Conservation (phyloP, 1,140 invertebrate genomes). For the Cephus cinctus region DNA sequence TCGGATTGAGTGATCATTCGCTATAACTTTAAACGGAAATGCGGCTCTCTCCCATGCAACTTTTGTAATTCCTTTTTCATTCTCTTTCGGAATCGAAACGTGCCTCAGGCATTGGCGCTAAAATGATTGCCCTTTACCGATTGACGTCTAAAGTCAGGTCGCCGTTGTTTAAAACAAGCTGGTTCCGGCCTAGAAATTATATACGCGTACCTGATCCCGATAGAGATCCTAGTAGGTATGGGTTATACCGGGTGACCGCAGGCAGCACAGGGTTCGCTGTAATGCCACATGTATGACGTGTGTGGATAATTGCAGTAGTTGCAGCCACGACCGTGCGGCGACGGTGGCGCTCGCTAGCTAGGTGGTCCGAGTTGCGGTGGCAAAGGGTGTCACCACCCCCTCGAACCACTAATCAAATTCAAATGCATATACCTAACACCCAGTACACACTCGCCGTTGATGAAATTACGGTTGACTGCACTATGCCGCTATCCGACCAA, state of each 20-base stretch:
- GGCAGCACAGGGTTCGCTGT: constrained; percentile 31
- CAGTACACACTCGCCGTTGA: constrained; percentile 32
- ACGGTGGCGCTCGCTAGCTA: constrained; percentile 21
- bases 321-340: constrained; percentile 38
- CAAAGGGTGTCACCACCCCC: constrained; percentile 48
- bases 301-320: constrained; percentile 52
- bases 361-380: constrained; percentile 43
- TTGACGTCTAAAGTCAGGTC: too few relatives aligned
- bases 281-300: constrained; percentile 45
- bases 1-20: constrained; percentile 44
- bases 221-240: too few relatives aligned
- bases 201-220: too few relatives aligned
- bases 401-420: constrained; percentile 50
- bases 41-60: too few relatives aligned
- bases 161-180: too few relatives aligned
- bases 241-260: too few relatives aligned
- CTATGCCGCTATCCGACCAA: constrained; percentile 18
- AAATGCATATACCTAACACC: constrained; percentile 43
- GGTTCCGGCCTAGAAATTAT: too few relatives aligned
- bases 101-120: too few relatives aligned
- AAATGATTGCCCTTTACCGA: too few relatives aligned
- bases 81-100: too few relatives aligned
- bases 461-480: constrained; percentile 52
- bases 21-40: too few relatives aligned
- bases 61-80: too few relatives aligned